These are phyloP conservation scores for Poecile atricapillus DNA, from an alignment of 2,113 vertebrate species.

Conservation along the genomic window DNA sequence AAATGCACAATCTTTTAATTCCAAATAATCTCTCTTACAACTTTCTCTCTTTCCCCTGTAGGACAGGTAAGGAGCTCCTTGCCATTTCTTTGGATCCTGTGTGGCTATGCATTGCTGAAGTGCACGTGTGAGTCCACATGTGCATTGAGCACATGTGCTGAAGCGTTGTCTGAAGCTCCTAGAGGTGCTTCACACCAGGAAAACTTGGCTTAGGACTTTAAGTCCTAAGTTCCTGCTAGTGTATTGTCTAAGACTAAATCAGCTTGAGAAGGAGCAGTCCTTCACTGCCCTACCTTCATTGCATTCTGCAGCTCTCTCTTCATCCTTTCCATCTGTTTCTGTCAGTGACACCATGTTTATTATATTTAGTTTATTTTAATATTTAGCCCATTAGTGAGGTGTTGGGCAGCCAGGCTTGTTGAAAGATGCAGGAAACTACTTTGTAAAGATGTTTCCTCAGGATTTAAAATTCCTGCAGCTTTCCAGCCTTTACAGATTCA, in stretches of 20 bases:
- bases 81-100: neutral
- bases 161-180: neutral
- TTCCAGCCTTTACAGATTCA: neutral
- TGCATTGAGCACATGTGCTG: accelerated
- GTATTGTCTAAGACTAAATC: neutral
- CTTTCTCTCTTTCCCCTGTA: neutral
- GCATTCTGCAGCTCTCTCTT: neutral
- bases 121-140: neutral
- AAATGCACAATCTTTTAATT: neutral
- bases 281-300: neutral
- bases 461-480: neutral
- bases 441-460: neutral
- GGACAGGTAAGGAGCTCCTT: neutral
- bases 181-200: neutral
- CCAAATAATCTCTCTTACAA: neutral
- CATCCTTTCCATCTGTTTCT: neutral
- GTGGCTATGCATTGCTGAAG: accelerated
- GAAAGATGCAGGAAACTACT: neutral
- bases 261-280: neutral
- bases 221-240: neutral
- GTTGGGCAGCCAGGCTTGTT: neutral
- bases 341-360: neutral
- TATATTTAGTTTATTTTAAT: neutral
- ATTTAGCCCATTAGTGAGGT: neutral
- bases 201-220: neutral